Conservation (phyloP, 2,797 vertebrate genomes). For the Lacerta agilis region DNA sequence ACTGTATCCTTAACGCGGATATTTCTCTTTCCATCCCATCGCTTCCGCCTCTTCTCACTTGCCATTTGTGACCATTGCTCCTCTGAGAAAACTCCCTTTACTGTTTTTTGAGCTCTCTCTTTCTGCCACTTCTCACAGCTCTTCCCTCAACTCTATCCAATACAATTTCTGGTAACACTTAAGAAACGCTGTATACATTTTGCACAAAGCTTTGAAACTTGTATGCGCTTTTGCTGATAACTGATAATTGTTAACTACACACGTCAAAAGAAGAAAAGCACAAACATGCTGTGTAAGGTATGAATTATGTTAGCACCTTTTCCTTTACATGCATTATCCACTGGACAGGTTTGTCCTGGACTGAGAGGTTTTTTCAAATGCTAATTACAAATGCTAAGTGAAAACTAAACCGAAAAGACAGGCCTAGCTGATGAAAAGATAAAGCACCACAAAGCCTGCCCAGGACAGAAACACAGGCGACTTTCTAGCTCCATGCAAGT, state of each 20-base stretch:
- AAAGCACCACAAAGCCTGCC: conserved; percentile 5
- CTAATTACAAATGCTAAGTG: conserved; percentile 14
- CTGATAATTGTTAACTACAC: too few species aligned
- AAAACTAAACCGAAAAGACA: conserved; percentile 8
- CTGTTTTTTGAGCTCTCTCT: not conserved
- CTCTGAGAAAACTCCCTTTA: not conserved
- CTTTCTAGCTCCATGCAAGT: not conserved
- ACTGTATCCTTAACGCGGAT: not conserved
- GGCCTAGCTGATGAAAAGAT: conserved; percentile 1
- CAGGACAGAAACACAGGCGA: not conserved
- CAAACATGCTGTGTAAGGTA: conserved; percentile 20
- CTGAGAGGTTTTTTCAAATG: not conserved
- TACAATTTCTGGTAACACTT: too few species aligned
- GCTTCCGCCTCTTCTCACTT: not conserved
- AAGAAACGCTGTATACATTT: not conserved
- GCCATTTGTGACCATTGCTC: not conserved
- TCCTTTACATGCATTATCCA: not conserved
- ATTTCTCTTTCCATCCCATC: too few species aligned
- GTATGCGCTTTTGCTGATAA: not conserved
- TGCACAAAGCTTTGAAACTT: not conserved
- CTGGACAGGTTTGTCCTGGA: not conserved
- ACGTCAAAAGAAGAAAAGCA: accelerated
- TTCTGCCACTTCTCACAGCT: not conserved
- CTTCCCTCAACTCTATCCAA: too few species aligned
- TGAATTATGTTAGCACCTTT: not conserved